Conservation (phyloP, 2,888 invertebrate genomes). For the Trileptium ribeirensis region DNA sequence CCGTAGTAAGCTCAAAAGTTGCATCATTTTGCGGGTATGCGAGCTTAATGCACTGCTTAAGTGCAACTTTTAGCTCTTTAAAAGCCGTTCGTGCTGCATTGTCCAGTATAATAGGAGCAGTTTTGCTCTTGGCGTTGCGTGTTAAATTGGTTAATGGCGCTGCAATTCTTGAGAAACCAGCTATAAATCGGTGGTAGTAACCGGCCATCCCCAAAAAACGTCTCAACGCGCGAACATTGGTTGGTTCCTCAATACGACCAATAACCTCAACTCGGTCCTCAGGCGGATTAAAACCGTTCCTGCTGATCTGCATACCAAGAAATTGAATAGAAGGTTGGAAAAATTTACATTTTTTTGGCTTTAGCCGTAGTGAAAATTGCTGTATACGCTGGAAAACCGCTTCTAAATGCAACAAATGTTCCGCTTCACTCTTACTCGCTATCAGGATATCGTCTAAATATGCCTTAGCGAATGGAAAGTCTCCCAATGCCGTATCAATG, state of each 20-base stretch:
- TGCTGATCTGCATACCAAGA: not conserved
- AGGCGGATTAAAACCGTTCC: not conserved
- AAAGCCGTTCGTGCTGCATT: not conserved
- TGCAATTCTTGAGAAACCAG: not conserved
- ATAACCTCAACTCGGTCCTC: not conserved
- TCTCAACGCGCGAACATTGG: not conserved
- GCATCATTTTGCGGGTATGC: not conserved
- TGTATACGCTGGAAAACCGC: not conserved
- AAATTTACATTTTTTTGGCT: not conserved
- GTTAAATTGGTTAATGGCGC: conserved; percentile 4
- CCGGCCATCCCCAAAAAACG: conserved; percentile 1
- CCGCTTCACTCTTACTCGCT: not conserved
- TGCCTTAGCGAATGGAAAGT: not conserved
- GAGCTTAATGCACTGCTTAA: not conserved
- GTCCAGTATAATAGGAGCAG: not conserved
- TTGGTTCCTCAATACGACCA: not conserved
- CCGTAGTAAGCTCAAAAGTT: not conserved
- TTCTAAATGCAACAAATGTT: conserved; percentile 1
- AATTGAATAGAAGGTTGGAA: not conserved
- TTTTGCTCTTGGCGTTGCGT: not conserved
- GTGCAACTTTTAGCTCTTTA: not conserved
- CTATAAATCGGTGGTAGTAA: not conserved
- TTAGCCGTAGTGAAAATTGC: not conserved
- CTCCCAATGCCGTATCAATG: not conserved
- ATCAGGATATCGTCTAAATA: not conserved